phyloP scores from a whole-genome alignment of 2,797 vertebrate species.

The Poecilia picta region DNA sequence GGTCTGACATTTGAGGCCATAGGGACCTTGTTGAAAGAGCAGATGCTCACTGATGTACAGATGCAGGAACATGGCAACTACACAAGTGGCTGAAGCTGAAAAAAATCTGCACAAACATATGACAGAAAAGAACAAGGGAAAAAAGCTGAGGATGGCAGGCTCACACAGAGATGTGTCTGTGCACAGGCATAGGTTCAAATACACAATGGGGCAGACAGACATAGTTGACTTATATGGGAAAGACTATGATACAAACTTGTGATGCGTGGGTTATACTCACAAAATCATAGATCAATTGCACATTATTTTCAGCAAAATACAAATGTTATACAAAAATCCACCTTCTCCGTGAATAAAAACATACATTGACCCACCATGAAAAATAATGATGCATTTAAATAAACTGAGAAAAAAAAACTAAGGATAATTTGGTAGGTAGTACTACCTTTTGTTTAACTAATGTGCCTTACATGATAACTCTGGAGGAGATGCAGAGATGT shows the following conservation, averaged over 20 bases:
- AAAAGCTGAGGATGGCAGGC: slow-evolving; percentile 53
- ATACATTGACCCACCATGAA: not conserved
- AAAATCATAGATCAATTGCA: slow-evolving; percentile 7
- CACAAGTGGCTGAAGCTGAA: slow-evolving; percentile 74
- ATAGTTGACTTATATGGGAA: slow-evolving; percentile 18
- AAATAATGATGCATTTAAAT: slow-evolving; percentile 22
- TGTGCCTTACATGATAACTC: not conserved
- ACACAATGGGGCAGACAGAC: slow-evolving; percentile 47
- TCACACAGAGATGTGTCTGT: slow-evolving; percentile 50
- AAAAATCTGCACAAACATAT: slow-evolving; percentile 70
- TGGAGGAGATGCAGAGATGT: not conserved
- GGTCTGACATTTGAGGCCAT: slow-evolving; percentile 83
- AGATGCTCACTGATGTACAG: slow-evolving; percentile 82
- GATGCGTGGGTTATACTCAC: not conserved
- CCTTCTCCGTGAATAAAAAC: slow-evolving; percentile 3
- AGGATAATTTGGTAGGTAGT: slow-evolving; percentile 14
- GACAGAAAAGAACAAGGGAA: slow-evolving; percentile 62
- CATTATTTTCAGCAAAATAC: not conserved
- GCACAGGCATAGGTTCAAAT: slow-evolving; percentile 31
- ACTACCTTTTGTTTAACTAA: not conserved
- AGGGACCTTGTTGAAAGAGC: slow-evolving; percentile 81
- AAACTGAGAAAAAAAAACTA: slow-evolving; percentile 36
- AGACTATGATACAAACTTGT: not conserved
- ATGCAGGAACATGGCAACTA: slow-evolving; percentile 77
- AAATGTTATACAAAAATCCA: not conserved